Base-by-base conservation (phyloP, 2,888 invertebrate species). In the Diplolepis rosae region DNA sequence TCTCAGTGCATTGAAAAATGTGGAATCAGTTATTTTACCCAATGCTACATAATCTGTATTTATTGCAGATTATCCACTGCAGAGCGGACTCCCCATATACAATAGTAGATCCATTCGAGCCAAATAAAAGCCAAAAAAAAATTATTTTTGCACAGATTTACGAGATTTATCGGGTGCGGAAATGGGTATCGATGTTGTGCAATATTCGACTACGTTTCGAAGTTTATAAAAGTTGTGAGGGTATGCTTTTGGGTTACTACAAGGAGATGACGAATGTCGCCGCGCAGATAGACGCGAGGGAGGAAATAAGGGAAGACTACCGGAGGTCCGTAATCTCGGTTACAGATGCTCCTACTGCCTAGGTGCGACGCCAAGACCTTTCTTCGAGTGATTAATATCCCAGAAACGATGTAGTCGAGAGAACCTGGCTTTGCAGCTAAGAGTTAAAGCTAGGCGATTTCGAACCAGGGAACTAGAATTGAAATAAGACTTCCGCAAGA, bases 211-310 rank as follows among this genome's bases (percentile, higher is more conserved):
- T 27, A 24, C 24, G 28, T 52, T 51, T 24, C 9, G 50, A 52
- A 27, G 51, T 52, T 52, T 28, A 52, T 28, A n/a, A 52, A 15
- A 45, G 18, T 45, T 72, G 71, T 65, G 45, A 24, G 66, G 22
- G 48, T 54, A 65, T 24, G 35, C n/a, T 28, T 11, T 11, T 28
- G 27, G 42, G 27, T 27, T 51, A 30, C 39, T 18, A 24, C 61
- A 42, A 30, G 65, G 68, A 61, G 70, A 69, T 48, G 67, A 70
- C 67, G 66, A 70, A 51, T 68, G 50, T 42, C 72, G 45, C 45
- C 30, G 71, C 32, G 66, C 32, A 65, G 51, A 65, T 39, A 66
- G 39, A 56, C 65, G 65, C 28, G 45, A 39, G 52, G 30, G 65
- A 42, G 13, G 39, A 56, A 65, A 39, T 61, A 18, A 48, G 61